Evolutionary conservation across 2,113 vertebrate genomes (phyloP).

Genomic region (Malurus elegans): DNA sequence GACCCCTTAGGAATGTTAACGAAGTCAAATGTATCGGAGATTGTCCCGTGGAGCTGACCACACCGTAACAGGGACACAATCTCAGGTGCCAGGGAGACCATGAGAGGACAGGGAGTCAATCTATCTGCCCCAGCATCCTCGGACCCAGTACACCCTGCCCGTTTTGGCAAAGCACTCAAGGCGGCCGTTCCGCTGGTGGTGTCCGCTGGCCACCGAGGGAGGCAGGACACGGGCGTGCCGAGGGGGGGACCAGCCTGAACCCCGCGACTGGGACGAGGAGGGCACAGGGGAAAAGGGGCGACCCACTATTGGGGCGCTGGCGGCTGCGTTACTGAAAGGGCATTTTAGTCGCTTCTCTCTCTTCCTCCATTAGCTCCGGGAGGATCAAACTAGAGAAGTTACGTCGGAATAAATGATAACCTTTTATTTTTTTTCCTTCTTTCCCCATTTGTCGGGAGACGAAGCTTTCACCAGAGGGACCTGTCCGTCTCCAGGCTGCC

Average conservation of each 20-base stretch:
- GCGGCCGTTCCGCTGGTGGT: accelerated
- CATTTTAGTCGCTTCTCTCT: neutral
- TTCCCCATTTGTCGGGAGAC: neutral
- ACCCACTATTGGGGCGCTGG: accelerated
- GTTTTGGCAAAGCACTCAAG: accelerated
- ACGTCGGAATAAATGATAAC: neutral
- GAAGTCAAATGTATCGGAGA: neutral
- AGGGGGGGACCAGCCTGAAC: neutral
- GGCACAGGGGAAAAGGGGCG: neutral
- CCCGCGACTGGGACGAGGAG: neutral
- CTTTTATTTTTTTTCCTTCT: neutral
- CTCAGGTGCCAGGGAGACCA: too few relatives aligned
- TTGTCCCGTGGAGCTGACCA: neutral
- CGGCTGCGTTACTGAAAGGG: neutral
- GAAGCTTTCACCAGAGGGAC: neutral
- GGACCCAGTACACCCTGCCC: neutral
- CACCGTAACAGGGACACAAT: neutral
- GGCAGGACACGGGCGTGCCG: accelerated
- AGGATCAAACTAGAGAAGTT: neutral
- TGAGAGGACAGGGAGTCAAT: neutral
- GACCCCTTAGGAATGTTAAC: neutral
- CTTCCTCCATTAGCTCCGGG: neutral
- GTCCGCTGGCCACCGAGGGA: too few relatives aligned
- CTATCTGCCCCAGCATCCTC: neutral
- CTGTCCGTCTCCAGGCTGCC: neutral